Conservation (phyloP, 2,888 invertebrate genomes). For the Zootermopsis nevadensis region DNA sequence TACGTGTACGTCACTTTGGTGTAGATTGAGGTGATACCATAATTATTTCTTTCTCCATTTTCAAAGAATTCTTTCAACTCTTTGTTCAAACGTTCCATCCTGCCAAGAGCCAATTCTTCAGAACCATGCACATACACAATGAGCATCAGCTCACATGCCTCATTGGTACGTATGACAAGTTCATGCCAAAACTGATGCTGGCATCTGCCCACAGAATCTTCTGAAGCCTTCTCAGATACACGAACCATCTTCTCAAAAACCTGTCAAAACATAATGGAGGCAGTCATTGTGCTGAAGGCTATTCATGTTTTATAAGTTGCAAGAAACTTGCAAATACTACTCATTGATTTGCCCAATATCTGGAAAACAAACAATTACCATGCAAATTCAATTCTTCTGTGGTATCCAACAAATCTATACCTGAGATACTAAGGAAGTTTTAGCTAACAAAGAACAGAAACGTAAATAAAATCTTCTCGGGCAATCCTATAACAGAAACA, state of each 20-base stretch:
- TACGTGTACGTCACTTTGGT: constrained; percentile 4
- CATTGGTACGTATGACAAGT: constrained; percentile 19
- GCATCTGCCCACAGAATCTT: background rate
- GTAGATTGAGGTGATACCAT: background rate
- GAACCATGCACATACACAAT: background rate
- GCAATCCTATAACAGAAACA: too few relatives aligned
- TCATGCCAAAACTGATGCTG: constrained; percentile 13
- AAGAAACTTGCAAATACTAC: too few relatives aligned
- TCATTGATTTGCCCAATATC: too few relatives aligned
- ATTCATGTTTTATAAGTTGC: too few relatives aligned
- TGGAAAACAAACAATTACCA: too few relatives aligned
- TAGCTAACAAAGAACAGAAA: too few relatives aligned
- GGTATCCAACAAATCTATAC: too few relatives aligned
- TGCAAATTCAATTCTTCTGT: too few relatives aligned
- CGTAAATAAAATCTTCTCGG: too few relatives aligned
- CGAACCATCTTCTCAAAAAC: constrained; percentile 24
- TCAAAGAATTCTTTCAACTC: constrained; percentile 31
- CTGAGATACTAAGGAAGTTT: too few relatives aligned
- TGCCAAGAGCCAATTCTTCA: background rate
- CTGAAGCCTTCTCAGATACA: constrained; percentile 9
- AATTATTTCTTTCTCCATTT: constrained; percentile 25
- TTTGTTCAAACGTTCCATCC: constrained; percentile 5
- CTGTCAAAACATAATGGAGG: background rate
- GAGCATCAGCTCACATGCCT: constrained; percentile 13
- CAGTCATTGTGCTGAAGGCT: too few relatives aligned